Evolutionary conservation across 1,140 invertebrate species (phyloP), one percentile per base, ranked within the genome.

Genomic region (Diabrotica undecimpunctata): DNA sequence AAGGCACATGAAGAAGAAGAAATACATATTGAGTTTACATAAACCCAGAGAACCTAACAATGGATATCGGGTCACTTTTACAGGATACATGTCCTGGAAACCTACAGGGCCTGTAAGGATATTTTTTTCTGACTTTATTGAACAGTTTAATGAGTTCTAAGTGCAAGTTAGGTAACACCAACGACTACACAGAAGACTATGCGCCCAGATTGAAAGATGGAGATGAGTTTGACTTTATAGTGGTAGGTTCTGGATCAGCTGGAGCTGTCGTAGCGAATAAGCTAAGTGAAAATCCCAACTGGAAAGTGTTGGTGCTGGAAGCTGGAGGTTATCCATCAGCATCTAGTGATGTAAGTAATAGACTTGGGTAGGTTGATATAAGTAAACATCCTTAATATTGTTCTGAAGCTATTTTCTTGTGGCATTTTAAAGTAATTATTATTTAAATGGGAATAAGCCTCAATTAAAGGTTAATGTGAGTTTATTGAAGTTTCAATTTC

Each of bases 301-400:
- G 68, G 65, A 71, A 67, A 36, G 61, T 74, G 41, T 63, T 74
- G 37, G 56, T 74, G 5, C 39, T 74, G 10, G 73, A 74, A 71
- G 70, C 73, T 25, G 73, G 73, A 51, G 61, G 51, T 12, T 65
- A 65, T 54, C 71, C 73, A 7, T 64, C 66, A 6, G 61, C 70
- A 8, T 61, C 56, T 14, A 68, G 66, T 58, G 70, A 74, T 41
- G 70, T 72, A 72, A 68, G 55, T 61, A 25, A 25, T 2, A 25
- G 25, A 25, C 25, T 25, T 25, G 4, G 4, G 25, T 25, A 25
- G 4, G n/a, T n/a, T n/a, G n/a, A n/a, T n/a, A n/a, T n/a, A n/a
- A n/a, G n/a, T n/a, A 25, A 25, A 25, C 1, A 25, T 25, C 25
- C 25, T n/a, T n/a, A n/a, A n/a, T n/a, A n/a, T n/a, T n/a, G n/a